Percentiles rank a stretch among this genome's conserved stretches.
These are phyloP conservation scores for Apomyelois bistriatella DNA, from an alignment of 2,888 invertebrate genomes.

Conservation along the genomic window DNA sequence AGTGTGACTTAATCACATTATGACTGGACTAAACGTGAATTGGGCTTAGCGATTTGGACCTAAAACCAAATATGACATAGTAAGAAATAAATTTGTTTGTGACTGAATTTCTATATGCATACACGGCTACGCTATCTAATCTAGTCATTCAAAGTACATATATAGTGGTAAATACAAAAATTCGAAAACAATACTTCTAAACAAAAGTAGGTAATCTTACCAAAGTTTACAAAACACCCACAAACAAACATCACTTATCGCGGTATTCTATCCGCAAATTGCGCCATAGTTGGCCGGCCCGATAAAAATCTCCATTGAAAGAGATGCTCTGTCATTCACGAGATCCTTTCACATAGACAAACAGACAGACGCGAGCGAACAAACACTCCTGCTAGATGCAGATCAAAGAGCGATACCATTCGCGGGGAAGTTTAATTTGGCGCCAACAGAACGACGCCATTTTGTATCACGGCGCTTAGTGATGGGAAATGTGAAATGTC, in stretches of 20 bases:
- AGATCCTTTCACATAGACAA: constrained; percentile 64
- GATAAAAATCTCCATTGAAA: constrained; percentile 75
- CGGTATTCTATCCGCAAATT: constrained; percentile 71
- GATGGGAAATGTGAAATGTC: constrained; percentile 9
- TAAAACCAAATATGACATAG: too few species aligned
- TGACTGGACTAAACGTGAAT: too few species aligned
- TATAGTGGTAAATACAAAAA: too few species aligned
- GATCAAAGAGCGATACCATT: constrained; percentile 77
- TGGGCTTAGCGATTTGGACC: too few species aligned
- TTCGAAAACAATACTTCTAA: not conserved
- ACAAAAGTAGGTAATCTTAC: not conserved
- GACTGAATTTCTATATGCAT: too few species aligned
- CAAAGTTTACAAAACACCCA: not conserved
- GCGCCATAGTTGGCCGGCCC: constrained; percentile 61
- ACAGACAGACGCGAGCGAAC: constrained; percentile 57
- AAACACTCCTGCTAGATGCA: constrained; percentile 67
- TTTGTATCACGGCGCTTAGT: constrained; percentile 48
- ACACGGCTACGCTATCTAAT: too few species aligned
- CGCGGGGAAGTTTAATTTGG: constrained; percentile 70
- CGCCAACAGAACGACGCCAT: constrained; percentile 70
- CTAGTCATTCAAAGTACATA: too few species aligned
- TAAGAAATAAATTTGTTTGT: too few species aligned
- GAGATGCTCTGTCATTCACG: constrained; percentile 55
- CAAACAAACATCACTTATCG: constrained; percentile 40
- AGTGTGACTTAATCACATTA: too few species aligned